A percentile compares a stretch with the other conserved stretches of the same genome.
Conservation (phyloP, 1,140 invertebrate genomes). For the Caerostris darwini region DNA sequence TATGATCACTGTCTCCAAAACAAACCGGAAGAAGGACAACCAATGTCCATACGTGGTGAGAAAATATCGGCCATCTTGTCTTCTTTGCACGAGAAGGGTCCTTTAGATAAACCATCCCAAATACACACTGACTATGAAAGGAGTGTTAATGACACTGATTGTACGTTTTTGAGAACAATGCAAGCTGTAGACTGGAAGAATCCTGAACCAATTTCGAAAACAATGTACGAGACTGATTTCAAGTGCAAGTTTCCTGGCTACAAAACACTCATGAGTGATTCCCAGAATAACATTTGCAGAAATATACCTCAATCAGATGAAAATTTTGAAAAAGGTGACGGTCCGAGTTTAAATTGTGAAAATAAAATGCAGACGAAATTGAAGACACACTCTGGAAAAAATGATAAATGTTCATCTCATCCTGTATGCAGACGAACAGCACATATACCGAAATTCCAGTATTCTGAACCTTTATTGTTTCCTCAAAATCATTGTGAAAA, state of each 20-base stretch:
- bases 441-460: neutral
- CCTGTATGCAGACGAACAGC: neutral
- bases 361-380: neutral
- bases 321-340: neutral
- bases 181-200: constrained; percentile 5
- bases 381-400: neutral
- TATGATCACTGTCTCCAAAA: neutral
- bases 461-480: constrained; percentile 3
- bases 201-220: neutral
- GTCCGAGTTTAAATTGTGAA: too few relatives aligned
- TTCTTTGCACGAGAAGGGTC: neutral
- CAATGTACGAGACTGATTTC: neutral
- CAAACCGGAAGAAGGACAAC: neutral
- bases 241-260: neutral
- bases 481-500: neutral
- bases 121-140: neutral
- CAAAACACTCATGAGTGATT: neutral
- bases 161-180: neutral
- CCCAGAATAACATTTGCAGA: neutral
- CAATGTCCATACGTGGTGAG: neutral
- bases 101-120: neutral
- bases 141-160: neutral
- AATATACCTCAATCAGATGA: neutral
- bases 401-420: neutral
- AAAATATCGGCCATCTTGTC: neutral